A percentile compares a stretch with the other conserved stretches of the same genome.
These are phyloP conservation scores for Autographa gamma DNA, from an alignment of 2,888 invertebrate genomes.

Conservation along the genomic window DNA sequence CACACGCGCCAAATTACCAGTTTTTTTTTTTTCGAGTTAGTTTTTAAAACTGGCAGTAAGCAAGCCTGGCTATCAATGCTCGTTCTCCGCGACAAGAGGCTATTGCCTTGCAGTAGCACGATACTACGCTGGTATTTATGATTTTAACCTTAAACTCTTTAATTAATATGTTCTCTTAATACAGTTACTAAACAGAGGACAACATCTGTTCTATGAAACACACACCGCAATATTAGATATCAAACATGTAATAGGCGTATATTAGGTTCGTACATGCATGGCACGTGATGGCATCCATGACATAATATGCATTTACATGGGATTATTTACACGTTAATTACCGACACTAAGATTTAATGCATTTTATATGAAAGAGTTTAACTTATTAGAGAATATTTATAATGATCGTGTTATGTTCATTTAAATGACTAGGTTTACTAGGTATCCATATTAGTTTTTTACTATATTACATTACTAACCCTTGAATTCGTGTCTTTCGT, in stretches of 20 bases:
- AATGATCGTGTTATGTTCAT: too few species aligned
- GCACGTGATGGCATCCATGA: not conserved
- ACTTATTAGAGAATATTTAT: too few species aligned
- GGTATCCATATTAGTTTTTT: too few species aligned
- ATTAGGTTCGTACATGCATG: not conserved
- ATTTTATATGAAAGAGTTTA: too few species aligned
- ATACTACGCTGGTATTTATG: not conserved
- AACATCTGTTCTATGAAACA: constrained; percentile 3
- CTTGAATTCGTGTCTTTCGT: too few species aligned
- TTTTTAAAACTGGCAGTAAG: too few species aligned
- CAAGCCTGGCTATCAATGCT: not conserved
- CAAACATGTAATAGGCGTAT: not conserved
- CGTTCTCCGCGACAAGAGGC: not conserved
- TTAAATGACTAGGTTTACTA: too few species aligned
- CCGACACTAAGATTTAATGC: too few species aligned
- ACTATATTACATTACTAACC: too few species aligned
- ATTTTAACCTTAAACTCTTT: not conserved
- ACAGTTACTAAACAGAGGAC: not conserved
- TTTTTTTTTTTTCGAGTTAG: not conserved
- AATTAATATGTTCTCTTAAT: not conserved
- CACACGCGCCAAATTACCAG: not conserved
- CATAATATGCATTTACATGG: not conserved
- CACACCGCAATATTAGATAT: constrained; percentile 6
- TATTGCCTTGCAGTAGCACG: not conserved
- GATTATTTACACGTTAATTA: not conserved